phyloP scores from a whole-genome alignment of 2,113 vertebrate species.

The Myxocyprinus asiaticus region DNA sequence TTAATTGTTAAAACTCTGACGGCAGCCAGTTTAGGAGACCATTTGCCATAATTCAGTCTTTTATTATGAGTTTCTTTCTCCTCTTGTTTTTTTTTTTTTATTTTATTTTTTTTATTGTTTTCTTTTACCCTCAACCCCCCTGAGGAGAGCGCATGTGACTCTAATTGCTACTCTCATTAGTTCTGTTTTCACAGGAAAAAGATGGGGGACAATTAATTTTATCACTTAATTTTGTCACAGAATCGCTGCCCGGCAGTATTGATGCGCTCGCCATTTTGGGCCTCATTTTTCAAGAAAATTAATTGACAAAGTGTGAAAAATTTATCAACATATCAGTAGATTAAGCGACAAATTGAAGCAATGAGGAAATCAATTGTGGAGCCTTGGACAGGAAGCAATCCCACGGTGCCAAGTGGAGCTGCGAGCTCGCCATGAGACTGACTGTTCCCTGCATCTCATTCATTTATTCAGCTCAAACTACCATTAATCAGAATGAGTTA shows the following conservation, averaged over 20 bases:
- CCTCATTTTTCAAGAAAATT: constrained; percentile 80
- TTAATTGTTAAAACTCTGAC: no score
- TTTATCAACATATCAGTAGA: constrained; percentile 81
- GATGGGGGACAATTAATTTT: constrained; percentile 80
- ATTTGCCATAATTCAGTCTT: constrained; percentile 63
- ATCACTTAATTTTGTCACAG: constrained; percentile 82
- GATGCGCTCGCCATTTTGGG: constrained; percentile 68
- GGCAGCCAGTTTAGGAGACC: constrained; percentile 59
- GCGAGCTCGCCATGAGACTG: constrained; percentile 67
- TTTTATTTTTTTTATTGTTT: constrained; percentile 66
- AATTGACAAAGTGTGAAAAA: constrained; percentile 80
- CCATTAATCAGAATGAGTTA: constrained; percentile 81
- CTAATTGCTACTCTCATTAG: constrained; percentile 83
- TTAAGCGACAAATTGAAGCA: constrained; percentile 82
- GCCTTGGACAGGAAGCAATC: constrained; percentile 67
- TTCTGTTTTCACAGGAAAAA: constrained; percentile 78
- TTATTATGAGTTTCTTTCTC: constrained; percentile 59
- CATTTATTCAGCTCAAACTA: constrained; percentile 79
- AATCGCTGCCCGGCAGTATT: constrained; percentile 66
- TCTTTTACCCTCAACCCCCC: constrained; percentile 62
- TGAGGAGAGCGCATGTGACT: constrained; percentile 77
- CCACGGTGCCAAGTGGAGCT: constrained; percentile 62
- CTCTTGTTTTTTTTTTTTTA: constrained; percentile 69
- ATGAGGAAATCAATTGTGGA: constrained; percentile 83
- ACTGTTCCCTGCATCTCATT: constrained; percentile 70